phyloP scores from a whole-genome alignment of 2,113 vertebrate species.

The Tragelaphus scriptus region DNA sequence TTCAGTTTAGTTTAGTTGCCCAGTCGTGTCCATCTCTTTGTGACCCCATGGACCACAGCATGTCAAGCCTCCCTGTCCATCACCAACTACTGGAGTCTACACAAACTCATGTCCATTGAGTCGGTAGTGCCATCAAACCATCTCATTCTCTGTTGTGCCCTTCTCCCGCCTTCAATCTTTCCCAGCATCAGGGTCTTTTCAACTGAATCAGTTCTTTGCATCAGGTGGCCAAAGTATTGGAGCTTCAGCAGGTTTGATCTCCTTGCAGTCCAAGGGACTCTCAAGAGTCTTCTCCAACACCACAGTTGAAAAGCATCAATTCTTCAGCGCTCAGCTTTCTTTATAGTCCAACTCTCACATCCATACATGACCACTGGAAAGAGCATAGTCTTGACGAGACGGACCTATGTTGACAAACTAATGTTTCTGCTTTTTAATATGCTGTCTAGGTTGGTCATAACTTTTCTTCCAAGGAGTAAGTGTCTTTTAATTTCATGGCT shows the following conservation, averaged over 20 bases:
- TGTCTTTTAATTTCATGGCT: not conserved
- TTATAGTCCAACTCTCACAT: not conserved
- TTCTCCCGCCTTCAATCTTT: not conserved
- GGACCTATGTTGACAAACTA: not conserved
- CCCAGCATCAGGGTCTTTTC: not conserved
- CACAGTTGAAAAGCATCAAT: not conserved
- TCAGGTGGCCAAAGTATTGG: not conserved
- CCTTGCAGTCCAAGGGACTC: not conserved
- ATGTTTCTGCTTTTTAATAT: not conserved
- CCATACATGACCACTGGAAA: not conserved
- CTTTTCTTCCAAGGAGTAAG: not conserved
- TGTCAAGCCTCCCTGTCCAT: not conserved
- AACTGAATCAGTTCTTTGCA: not conserved
- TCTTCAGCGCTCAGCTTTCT: not conserved
- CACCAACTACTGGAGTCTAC: not conserved
- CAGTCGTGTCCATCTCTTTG: not conserved
- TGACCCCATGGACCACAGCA: not conserved
- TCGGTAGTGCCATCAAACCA: not conserved
- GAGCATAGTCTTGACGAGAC: not conserved
- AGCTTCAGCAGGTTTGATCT: not conserved
- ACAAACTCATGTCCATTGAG: not conserved
- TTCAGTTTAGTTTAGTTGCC: not conserved
- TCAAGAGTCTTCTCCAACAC: not conserved
- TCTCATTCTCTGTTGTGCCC: not conserved
- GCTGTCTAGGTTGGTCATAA: not conserved